Percentiles rank a stretch among this genome's conserved stretches.
Evolutionary conservation across 2,888 invertebrate species (phyloP).

Genomic region (Lumbricus terrestris): DNA sequence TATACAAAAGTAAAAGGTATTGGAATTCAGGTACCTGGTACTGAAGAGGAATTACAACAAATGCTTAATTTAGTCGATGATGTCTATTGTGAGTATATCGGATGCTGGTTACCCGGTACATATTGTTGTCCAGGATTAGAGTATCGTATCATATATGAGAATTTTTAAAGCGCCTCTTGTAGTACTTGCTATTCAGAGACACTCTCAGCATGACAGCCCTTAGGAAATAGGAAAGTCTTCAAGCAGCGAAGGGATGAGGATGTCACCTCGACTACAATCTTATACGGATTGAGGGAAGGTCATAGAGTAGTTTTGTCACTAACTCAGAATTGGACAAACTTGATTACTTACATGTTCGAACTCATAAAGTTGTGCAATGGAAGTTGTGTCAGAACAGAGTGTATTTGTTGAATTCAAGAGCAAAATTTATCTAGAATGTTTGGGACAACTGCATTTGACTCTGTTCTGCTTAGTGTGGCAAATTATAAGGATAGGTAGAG

Average conservation of each 20-base stretch:
- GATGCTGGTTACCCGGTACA: too few relatives aligned
- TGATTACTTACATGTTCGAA: neutral
- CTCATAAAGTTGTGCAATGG: too few relatives aligned
- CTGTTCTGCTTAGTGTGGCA: neutral
- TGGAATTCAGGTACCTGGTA: neutral
- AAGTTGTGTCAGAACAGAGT: neutral
- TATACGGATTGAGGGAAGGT: too few relatives aligned
- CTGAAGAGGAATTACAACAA: neutral
- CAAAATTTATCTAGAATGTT: neutral
- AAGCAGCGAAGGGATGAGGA: too few relatives aligned
- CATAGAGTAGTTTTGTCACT: neutral
- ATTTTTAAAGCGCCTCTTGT: too few relatives aligned
- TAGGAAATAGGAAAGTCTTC: too few relatives aligned
- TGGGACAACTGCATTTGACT: neutral
- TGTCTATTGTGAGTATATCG: neutral
- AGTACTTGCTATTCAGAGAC: too few relatives aligned
- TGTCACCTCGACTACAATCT: too few relatives aligned
- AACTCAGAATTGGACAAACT: neutral
- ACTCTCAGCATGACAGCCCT: too few relatives aligned
- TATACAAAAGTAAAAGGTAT: neutral
- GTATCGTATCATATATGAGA: too few relatives aligned
- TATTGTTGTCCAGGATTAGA: neutral
- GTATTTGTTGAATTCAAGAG: neutral
- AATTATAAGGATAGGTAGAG: neutral
- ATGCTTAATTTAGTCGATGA: neutral